Conservation (phyloP, 2,113 vertebrate genomes). For the Hemichromis elongatus region DNA sequence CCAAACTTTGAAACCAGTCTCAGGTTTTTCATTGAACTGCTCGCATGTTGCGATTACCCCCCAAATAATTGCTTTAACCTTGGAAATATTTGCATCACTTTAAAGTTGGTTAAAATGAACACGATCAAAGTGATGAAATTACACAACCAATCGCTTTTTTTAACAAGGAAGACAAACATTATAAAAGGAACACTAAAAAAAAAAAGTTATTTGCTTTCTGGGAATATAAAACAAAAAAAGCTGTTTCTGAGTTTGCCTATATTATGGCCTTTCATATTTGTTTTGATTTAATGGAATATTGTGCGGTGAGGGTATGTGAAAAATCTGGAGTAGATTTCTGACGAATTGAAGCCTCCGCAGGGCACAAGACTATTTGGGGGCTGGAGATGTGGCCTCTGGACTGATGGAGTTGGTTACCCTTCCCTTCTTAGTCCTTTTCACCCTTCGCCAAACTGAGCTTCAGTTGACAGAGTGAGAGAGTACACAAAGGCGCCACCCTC, state of each 20-base stretch:
- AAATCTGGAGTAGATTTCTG: background rate
- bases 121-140: background rate
- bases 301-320: background rate
- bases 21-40: background rate
- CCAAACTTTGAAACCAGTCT: background rate
- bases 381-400: slow-evolving; percentile 41
- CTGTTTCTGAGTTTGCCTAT: background rate
- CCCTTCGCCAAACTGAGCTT: slow-evolving; percentile 34
- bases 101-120: background rate
- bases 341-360: background rate
- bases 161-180: background rate
- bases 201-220: background rate
- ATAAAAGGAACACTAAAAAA: background rate
- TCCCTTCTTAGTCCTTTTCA: slow-evolving; percentile 36
- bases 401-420: slow-evolving; percentile 28
- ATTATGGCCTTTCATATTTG: background rate
- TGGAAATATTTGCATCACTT: background rate
- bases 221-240: background rate
- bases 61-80: background rate
- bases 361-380: background rate
- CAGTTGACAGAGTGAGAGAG: slow-evolving; percentile 35
- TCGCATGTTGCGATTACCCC: background rate
- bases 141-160: background rate
- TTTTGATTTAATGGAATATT: background rate
- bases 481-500: slow-evolving; percentile 42